Evolutionary conservation across 2,797 vertebrate genomes (phyloP).

Genomic region (Centropyge bicolor): DNA sequence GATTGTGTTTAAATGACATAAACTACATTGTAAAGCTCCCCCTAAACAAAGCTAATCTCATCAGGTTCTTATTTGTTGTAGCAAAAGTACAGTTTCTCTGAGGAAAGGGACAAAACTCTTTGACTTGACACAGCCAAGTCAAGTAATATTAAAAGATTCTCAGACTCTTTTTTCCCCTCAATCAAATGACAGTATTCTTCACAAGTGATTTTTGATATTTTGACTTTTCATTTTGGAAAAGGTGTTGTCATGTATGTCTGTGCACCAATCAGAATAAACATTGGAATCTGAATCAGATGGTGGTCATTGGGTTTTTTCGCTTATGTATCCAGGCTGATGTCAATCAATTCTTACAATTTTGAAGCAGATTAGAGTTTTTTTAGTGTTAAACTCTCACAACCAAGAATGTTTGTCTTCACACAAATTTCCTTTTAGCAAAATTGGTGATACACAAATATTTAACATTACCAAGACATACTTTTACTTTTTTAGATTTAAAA

Average conservation of each 20-base stretch:
- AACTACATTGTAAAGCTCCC: not conserved
- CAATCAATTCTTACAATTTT: not conserved
- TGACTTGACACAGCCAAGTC: not conserved
- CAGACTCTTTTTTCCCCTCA: conserved; percentile 2
- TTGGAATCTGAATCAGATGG: not conserved
- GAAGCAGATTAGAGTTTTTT: not conserved
- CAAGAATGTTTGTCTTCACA: not conserved
- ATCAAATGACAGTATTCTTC: not conserved
- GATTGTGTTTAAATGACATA: conserved; percentile 33
- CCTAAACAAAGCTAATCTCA: conserved; percentile 24
- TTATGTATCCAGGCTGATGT: not conserved
- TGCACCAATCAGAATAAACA: not conserved
- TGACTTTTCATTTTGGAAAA: not conserved
- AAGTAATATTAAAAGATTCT: not conserved
- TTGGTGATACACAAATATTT: not conserved
- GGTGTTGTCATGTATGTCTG: not conserved
- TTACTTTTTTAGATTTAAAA: too few relatives aligned
- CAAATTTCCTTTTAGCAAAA: not conserved
- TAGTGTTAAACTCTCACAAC: not conserved
- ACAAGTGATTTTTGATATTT: too few relatives aligned
- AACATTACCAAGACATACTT: too few relatives aligned
- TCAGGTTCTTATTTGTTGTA: conserved; percentile 28
- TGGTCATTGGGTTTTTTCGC: not conserved
- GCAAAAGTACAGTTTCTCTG: conserved; percentile 17
- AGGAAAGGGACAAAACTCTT: not conserved